These are phyloP conservation scores for Diplodus puntazzo DNA, from an alignment of 2,797 vertebrate species.

Conservation along the genomic window DNA sequence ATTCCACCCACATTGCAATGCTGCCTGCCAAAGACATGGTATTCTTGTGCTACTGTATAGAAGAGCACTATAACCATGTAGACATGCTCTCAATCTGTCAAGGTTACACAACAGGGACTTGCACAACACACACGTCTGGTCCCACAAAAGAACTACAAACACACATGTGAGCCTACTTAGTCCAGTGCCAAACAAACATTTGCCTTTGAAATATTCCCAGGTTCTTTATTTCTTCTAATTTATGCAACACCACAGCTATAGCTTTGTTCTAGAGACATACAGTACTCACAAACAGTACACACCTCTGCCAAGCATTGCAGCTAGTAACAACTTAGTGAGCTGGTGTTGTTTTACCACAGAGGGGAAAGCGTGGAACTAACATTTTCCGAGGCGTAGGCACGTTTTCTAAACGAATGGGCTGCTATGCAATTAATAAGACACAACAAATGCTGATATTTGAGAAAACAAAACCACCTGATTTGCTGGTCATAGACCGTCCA, in stretches of 20 bases:
- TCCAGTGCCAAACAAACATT: conserved; percentile 46
- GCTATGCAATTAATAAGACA: conserved; percentile 7
- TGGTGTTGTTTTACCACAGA: not conserved
- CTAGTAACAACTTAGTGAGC: not conserved
- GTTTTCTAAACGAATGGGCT: conserved; percentile 7
- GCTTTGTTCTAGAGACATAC: conserved; percentile 16
- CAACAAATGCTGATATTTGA: conserved; percentile 16
- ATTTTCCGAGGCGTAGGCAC: not conserved
- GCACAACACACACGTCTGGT: conserved; percentile 26
- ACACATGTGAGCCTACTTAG: conserved; percentile 4
- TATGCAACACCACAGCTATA: conserved; percentile 23
- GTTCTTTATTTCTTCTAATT: conserved; percentile 21
- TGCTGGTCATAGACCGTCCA: not conserved
- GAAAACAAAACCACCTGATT: conserved; percentile 8
- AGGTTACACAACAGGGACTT: conserved; percentile 56
- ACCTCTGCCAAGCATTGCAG: not conserved
- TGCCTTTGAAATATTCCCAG: conserved; percentile 43
- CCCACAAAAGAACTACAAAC: conserved; percentile 37
- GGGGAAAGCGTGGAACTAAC: conserved; percentile 5
- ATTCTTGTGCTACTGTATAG: conserved; percentile 41
- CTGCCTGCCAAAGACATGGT: conserved; percentile 47
- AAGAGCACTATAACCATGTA: conserved; percentile 39
- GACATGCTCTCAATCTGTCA: conserved; percentile 72
- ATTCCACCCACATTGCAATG: conserved; percentile 53
- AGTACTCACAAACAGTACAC: not conserved